Conservation (phyloP, 2,888 invertebrate species). For the Mythimna lalbum region DNA sequence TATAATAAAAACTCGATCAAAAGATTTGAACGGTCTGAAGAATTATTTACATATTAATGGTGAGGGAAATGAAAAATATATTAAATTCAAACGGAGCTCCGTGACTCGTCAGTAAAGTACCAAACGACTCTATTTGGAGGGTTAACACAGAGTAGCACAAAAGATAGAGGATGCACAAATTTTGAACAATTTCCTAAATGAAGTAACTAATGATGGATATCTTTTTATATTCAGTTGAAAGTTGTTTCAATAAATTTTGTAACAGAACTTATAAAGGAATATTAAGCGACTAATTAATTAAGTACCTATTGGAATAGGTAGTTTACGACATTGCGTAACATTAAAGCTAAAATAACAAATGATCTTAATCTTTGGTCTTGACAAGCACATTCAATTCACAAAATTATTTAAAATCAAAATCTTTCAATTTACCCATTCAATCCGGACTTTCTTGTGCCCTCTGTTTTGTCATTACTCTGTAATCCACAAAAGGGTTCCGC, state of each 20-base stretch:
- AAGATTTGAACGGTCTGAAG: slow-evolving; percentile 74
- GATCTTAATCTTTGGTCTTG: not conserved
- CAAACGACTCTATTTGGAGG: slow-evolving; percentile 89
- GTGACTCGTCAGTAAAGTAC: slow-evolving; percentile 90
- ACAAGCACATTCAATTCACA: not conserved
- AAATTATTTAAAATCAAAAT: not conserved
- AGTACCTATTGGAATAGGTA: not conserved
- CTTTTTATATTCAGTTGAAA: no score
- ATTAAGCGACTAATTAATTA: not conserved
- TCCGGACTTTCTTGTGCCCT: slow-evolving; percentile 36
- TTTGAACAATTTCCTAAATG: not conserved
- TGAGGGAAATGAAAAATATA: slow-evolving; percentile 89
- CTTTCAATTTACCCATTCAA: not conserved
- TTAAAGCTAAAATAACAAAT: not conserved
- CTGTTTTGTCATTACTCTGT: slow-evolving; percentile 76
- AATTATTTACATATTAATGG: slow-evolving; percentile 89
- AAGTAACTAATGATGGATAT: not conserved
- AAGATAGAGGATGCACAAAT: slow-evolving; percentile 31
- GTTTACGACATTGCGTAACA: not conserved
- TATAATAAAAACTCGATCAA: slow-evolving; percentile 67
- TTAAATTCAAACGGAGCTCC: slow-evolving; percentile 89
- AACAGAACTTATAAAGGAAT: not conserved
- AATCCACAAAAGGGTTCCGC: slow-evolving; percentile 89
- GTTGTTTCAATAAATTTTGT: not conserved
- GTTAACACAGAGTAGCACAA: slow-evolving; percentile 81